Base-by-base conservation (phyloP, 2,113 vertebrate genomes). In the Garra rufa region DNA sequence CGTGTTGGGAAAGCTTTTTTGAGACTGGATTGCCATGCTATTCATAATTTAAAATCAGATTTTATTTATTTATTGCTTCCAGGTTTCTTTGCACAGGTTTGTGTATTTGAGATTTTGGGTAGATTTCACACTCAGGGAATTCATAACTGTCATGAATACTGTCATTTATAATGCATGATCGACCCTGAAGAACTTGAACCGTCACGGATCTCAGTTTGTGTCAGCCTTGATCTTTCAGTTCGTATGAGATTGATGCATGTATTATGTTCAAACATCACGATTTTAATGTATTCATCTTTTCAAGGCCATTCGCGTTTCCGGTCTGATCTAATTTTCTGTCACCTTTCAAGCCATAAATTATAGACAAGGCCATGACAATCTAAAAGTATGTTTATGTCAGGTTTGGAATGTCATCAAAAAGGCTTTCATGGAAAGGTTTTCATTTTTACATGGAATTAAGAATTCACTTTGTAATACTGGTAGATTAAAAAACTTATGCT, bases 221-320 rank as follows among this genome's bases (percentile, higher is more conserved):
- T 13, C 70, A 65, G 28, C 78, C 84, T 82, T 86, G 70, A 61
- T 86, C 85, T 76, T 76, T 70, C 48, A 30, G 50, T 65, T 70
- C 8, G 70, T 41, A 24, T 52, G 41, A 76, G 80, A 77, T 77
- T 83, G 50, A 50, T 86, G 26, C 46, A 8, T 38, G 10, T 44
- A 34, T 65, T 52, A 41, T 41, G 17, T 59, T 82, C 48, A 61
- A 67, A 67, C 70, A 74, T 30, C 24, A 13, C 50, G 3, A 26
- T 75, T 85, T 79, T 6, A 17, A 21, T 70, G 69, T 46, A 82
- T 76, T 86, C 30, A 57, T 76, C 85, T 70, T 82, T 44, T 50
- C 41, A 76, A 69, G 73, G 79, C 34, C 61, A 46, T 34, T 63
- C 38, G 79, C 38, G 38, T 69, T 85, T 30, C 71, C 2, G 11